Evolutionary conservation across 1,140 invertebrate genomes (phyloP), one percentile per base, ranked within the genome.

Genomic region (Lineus longissimus): DNA sequence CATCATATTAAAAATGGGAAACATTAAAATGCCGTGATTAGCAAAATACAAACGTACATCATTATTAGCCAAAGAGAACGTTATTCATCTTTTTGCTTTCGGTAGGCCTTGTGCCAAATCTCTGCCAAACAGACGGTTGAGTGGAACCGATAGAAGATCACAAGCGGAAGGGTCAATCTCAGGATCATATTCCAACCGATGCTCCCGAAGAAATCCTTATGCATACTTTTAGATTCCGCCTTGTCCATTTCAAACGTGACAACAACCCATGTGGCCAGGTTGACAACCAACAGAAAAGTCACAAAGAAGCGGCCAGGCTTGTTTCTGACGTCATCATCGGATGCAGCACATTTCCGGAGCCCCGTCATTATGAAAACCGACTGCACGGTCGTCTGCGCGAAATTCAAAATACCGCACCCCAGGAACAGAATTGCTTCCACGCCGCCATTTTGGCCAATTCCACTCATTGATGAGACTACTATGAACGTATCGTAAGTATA

Each of bases 171-270:
- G 0, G 92, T 93, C 2, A 97, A 90, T 76, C 96, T 93, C 0
- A 92, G 95, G 36, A 98, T 96, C 68, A 96, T 96, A 15, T 93
- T 96, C 95, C 95, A 98, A 90, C 93, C 93, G 90, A 97, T 33
- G 92, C 84, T 92, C 30, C 94, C 94, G 74, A 95, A 98, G 85
- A 97, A 96, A 68, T 92, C 63, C 47, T 59, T 59, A 59, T 36
- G 33, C 4, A 7, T 36, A 15, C 33, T 15, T 36, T 36, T n/a
- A 4, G 33, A 36, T 36, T 36, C 33, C 4, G 15, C 33, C 62
- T 80, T 82, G 84, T 95, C 91, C 66, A 91, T 91, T 83, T 97
- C 95, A 79, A 98, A 96, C 33, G 94, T 97, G 73, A 90, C 86
- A 56, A 88, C 86, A 13, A 91, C 84, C 90, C 90, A 93, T 78